Base-by-base conservation (phyloP, 2,888 invertebrate genomes). In the Watsonalla cultraria region DNA sequence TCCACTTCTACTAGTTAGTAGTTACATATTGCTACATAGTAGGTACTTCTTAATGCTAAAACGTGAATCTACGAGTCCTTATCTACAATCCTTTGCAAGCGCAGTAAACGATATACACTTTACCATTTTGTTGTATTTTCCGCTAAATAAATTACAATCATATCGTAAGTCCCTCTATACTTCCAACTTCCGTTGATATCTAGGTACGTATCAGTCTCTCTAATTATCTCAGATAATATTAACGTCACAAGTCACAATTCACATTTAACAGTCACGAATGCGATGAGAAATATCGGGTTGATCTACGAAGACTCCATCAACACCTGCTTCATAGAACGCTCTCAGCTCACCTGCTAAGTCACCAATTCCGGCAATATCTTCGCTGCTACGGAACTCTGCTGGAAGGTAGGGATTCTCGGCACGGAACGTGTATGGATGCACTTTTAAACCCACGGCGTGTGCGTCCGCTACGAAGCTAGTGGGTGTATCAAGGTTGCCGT, bases 351-450 rank as follows among this genome's bases (percentile, higher is more conserved):
- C 82, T 14, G 54, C 73, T 47, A 81, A 70, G 54, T 90, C 66
- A 9, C 90, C 90, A 13, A 79, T 68, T 5, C 79, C 80, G 42
- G 67, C 62, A 14, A 65, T 65, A 5, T 68, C 24, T 45, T 80
- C 76, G 2, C 65, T 62, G 49, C 74, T 82, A 8, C 71, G 76
- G 54, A 77, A 89, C 55, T 90, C 87, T 7, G 66, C 68, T 5
- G 90, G 90, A 0, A 90, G 70, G 58, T 65, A 90, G 0, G 55
- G 42, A 54, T 88, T 88, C 60, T 90, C 90, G 14, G 88, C 80
- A 0, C 90, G 77, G 58, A 89, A 89, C 0, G 90, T 90, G 58
- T 82, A 90, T 0, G 89, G 87, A 51, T 90, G 89, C 1, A 90
- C 89, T 59, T 86, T 84, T 6, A 90, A 65, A 0, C 85, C 84